Percentiles rank a stretch among this genome's conserved stretches.
Evolutionary conservation across 1,140 invertebrate species (phyloP).

Genomic region (Dreissena rostriformis): DNA sequence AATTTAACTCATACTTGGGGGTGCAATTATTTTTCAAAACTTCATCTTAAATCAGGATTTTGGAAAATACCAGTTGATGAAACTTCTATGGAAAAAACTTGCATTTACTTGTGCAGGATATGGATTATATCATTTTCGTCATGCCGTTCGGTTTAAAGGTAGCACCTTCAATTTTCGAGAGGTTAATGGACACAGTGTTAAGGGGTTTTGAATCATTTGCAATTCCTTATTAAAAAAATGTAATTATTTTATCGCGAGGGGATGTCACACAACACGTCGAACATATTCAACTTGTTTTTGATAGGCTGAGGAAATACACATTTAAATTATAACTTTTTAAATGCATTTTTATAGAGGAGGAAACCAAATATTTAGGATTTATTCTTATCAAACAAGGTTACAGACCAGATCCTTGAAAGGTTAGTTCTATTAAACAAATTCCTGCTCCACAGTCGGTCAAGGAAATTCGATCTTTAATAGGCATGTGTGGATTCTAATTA

Average conservation of each 20-base stretch:
- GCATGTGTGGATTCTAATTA: constrained; percentile 81
- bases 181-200: no score
- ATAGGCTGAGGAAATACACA: neutral
- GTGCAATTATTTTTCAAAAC: constrained; percentile 56
- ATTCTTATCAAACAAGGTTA: constrained; percentile 13
- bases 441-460: neutral
- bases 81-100: constrained; percentile 41
- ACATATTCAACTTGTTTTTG: constrained; percentile 20
- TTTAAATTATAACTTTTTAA: constrained; percentile 15
- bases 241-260: no score
- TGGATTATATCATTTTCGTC: constrained; percentile 56
- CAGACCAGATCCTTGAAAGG: constrained; percentile 30
- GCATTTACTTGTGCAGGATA: constrained; percentile 33
- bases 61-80: constrained; percentile 49
- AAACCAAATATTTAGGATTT: constrained; percentile 51
- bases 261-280: constrained; percentile 11
- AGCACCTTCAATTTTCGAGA: no score
- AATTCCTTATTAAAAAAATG: no score
- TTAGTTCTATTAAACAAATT: constrained; percentile 5
- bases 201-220: no score
- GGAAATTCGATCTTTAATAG: constrained; percentile 80
- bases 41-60: constrained; percentile 47
- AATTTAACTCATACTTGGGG: constrained; percentile 57
- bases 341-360: constrained; percentile 27
- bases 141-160: constrained; percentile 71